Evolutionary conservation across 2,113 vertebrate species (phyloP), one percentile per base, ranked within the genome.

Genomic region (Aspidoscelis tigris): DNA sequence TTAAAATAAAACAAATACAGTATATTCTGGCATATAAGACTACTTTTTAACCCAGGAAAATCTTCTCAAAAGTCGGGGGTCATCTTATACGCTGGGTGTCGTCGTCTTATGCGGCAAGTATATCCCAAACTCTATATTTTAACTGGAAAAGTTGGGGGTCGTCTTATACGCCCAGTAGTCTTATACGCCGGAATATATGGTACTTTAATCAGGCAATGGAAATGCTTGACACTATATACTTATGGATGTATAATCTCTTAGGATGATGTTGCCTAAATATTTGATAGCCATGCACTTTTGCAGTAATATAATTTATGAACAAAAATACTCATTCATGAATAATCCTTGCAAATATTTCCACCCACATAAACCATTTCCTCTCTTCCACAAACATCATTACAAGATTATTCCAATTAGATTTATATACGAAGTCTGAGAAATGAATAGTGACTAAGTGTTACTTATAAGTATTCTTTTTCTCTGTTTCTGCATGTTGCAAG

Each of bases 381-480:
- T 47, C n/a, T 26, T 84, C 65, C 55, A 55, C 53, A 82, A 73
- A 70, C 68, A 55, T 83, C 44, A 50, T 64, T 50, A 65, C 21
- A 80, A 44, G 74, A 86, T 80, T 79, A 72, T 70, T 26, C 5
- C 53, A 76, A 83, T 44, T 55, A 47, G 18, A 55, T 21, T 77
- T 78, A 50, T 73, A 70, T 80, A 78, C 71, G 22, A 78, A 76
- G 64, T 58, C 21, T 82, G 26, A 33, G 18, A 88, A 86, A 84
- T 77, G 65, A 72, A 84, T 39, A 80, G 22, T 20, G 44, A 66
- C 16, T 72, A 73, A 26, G 10, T 79, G 44, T 84, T 74, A 65
- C 75, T 58, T 41, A 43, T 33, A 61, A 44, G 10, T 16, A 22
- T 33, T 4, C n/a, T 83, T 76, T 20, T 70, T 77, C 20, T 76